Percentiles rank a stretch among this genome's conserved stretches.
phyloP scores from a whole-genome alignment of 2,888 invertebrate genomes.

The Trichopoda pennipes region DNA sequence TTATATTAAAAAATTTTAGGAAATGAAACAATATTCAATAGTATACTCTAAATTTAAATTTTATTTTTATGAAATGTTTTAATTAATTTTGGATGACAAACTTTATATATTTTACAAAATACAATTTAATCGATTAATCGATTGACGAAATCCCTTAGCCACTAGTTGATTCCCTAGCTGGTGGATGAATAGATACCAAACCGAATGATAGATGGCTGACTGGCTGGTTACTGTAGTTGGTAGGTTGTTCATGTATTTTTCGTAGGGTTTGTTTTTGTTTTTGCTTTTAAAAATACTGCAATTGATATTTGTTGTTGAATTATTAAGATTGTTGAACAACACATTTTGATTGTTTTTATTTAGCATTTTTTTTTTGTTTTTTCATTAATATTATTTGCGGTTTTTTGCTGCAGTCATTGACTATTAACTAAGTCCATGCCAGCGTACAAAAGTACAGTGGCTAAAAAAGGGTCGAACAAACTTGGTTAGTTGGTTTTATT shows the following conservation, averaged over 20 bases:
- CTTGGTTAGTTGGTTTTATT: conserved; percentile 29
- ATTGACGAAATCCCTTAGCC: not conserved
- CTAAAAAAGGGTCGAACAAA: conserved; percentile 36
- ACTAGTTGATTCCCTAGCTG: conserved; percentile 2
- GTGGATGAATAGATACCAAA: conserved; percentile 15
- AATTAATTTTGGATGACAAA: too few relatives aligned
- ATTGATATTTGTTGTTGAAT: conserved; percentile 61
- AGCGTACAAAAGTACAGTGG: conserved; percentile 10
- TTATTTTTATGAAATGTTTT: too few relatives aligned
- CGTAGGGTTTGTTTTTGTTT: conserved; percentile 47
- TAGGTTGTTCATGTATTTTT: conserved; percentile 21
- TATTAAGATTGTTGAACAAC: conserved; percentile 64
- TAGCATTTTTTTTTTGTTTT: conserved; percentile 13
- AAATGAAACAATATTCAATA: too few relatives aligned
- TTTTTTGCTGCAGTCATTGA: conserved; percentile 32
- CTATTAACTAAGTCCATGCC: conserved; percentile 27
- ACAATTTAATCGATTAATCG: conserved; percentile 16
- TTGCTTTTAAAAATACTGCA: conserved; percentile 27
- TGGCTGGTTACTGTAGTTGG: not conserved
- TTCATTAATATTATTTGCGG: conserved; percentile 20
- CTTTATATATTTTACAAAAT: too few relatives aligned
- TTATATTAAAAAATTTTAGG: too few relatives aligned
- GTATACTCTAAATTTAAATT: too few relatives aligned
- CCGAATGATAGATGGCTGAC: conserved; percentile 18
- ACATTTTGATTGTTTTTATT: conserved; percentile 40